Conservation (phyloP, 2,797 vertebrate genomes). For the Netta rufina region DNA sequence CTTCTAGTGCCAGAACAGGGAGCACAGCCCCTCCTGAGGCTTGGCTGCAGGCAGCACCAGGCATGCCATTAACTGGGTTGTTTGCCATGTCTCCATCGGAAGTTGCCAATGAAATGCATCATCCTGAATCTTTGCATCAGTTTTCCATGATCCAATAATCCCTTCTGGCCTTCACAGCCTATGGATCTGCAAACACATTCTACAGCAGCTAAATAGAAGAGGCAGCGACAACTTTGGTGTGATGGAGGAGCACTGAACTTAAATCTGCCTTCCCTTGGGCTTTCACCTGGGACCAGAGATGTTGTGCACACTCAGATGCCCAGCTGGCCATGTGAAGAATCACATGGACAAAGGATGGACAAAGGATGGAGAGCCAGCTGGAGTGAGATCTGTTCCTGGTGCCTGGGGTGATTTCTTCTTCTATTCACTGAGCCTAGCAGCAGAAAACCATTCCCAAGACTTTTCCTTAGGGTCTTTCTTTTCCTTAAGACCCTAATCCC, state of each 20-base stretch:
- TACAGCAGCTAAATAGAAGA: background rate
- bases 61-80: background rate
- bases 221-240: background rate
- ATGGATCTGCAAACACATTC: background rate
- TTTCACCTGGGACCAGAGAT: background rate
- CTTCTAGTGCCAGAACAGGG: background rate
- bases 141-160: background rate
- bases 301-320: background rate
- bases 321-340: background rate
- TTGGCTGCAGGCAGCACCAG: background rate
- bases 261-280: background rate
- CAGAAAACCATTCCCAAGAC: background rate
- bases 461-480: background rate
- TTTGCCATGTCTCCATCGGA: background rate
- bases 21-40: background rate
- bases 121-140: background rate
- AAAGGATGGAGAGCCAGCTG: background rate
- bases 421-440: background rate
- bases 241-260: accelerated
- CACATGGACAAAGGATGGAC: no score
- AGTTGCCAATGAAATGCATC: background rate
- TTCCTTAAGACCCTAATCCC: background rate
- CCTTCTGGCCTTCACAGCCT: background rate
- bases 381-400: background rate
- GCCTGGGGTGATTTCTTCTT: background rate